Conservation (phyloP, 2,888 invertebrate genomes). For the Xylota sylvarum region DNA sequence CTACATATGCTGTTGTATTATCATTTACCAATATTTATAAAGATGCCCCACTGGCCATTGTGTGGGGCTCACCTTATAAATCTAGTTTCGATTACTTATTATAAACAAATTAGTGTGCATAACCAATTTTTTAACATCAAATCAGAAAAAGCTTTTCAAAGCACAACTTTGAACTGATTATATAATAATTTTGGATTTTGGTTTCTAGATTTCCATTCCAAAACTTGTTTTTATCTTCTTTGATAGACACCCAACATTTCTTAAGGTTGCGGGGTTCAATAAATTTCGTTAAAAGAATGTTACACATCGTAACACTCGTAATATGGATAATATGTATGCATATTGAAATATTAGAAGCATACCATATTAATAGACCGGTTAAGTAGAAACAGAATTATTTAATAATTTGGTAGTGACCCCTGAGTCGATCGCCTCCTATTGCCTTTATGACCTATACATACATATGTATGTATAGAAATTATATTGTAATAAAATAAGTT, state of each 20-base stretch:
- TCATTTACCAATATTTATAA: neutral
- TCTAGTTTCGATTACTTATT: neutral
- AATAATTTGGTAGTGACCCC: neutral
- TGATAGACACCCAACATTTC: neutral
- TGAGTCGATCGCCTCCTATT: neutral
- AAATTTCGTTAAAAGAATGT: constrained; percentile 8
- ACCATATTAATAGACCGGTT: neutral
- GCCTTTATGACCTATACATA: too few species aligned
- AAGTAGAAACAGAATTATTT: too few species aligned
- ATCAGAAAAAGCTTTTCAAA: neutral
- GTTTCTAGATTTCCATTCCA: neutral
- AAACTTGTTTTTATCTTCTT: constrained; percentile 6
- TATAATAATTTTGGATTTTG: neutral
- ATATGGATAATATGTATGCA: neutral
- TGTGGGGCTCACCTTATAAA: neutral
- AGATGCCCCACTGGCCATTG: neutral
- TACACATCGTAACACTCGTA: neutral
- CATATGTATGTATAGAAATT: too few species aligned
- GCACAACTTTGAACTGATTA: constrained; percentile 9
- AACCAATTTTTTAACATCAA: neutral
- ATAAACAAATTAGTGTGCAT: neutral
- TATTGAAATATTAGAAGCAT: neutral
- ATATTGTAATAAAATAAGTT: too few species aligned
- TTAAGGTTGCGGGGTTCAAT: constrained; percentile 7
- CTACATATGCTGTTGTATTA: neutral